Evolutionary conservation across 1,140 invertebrate species (phyloP).

Genomic region (Brachionus rotundiformis): DNA sequence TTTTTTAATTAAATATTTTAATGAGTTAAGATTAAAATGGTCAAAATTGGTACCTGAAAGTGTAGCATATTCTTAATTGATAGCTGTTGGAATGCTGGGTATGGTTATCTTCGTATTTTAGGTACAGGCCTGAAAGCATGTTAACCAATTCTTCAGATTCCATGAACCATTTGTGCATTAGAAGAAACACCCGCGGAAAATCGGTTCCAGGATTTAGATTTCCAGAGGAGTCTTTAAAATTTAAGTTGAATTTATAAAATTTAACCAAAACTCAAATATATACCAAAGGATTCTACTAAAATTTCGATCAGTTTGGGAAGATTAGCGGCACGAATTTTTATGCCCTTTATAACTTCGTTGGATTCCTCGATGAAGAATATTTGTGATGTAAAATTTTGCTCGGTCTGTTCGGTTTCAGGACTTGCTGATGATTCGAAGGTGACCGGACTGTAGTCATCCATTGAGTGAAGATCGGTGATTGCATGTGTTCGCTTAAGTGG

Average conservation of each 20-base stretch:
- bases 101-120: constrained; percentile 52
- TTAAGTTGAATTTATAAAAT: not conserved
- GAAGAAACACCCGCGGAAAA: constrained; percentile 63
- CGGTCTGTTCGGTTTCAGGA: not conserved
- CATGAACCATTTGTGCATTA: constrained; percentile 66
- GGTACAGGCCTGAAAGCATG: constrained; percentile 54
- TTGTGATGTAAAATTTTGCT: not conserved
- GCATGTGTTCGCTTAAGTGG: constrained; percentile 38
- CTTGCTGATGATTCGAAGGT: constrained; percentile 14
- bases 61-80: constrained; percentile 39
- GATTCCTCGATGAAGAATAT: constrained; percentile 58
- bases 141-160: constrained; percentile 62
- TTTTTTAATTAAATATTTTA: too few species aligned
- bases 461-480: constrained; percentile 14
- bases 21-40: too few species aligned
- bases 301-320: constrained; percentile 61
- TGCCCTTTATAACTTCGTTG: constrained; percentile 59
- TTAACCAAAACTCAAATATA: too few species aligned
- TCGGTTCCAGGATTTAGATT: constrained; percentile 55
- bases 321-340: constrained; percentile 61
- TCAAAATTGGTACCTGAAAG: constrained; percentile 60
- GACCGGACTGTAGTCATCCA: constrained; percentile 49
- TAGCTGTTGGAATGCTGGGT: constrained; percentile 54
- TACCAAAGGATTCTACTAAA: constrained; percentile 63
- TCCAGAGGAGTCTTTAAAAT: not conserved